phyloP scores from a whole-genome alignment of 2,888 invertebrate species.

The Dryococelus australis region DNA sequence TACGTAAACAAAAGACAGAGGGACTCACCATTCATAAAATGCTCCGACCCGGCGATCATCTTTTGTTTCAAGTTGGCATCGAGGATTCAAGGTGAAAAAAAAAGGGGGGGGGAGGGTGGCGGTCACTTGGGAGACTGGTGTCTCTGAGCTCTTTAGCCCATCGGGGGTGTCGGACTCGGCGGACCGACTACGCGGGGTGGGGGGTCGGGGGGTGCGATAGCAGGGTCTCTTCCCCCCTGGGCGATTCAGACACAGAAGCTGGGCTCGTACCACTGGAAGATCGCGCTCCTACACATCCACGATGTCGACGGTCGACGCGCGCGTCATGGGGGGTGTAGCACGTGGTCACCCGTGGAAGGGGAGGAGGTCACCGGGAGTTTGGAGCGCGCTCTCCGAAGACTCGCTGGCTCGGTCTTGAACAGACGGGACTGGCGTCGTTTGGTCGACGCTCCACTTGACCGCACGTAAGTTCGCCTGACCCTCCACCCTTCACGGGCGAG shows the following conservation, averaged over 20 bases:
- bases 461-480: too few species aligned
- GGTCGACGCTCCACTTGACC: too few species aligned
- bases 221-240: background rate
- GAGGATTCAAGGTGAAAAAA: background rate
- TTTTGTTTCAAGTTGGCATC: slow-evolving; percentile 20
- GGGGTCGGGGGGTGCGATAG: too few species aligned
- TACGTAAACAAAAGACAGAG: background rate
- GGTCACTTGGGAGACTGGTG: background rate
- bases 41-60: slow-evolving; percentile 39
- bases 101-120: background rate
- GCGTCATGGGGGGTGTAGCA: too few species aligned
- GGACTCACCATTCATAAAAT: slow-evolving; percentile 40
- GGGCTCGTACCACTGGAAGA: slow-evolving; percentile 16
- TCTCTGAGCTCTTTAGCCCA: slow-evolving; percentile 20
- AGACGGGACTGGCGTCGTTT: too few species aligned
- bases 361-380: background rate
- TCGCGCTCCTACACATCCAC: slow-evolving; percentile 13
- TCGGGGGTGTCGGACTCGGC: background rate
- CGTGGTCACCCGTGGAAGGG: background rate
- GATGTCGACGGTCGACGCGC: too few species aligned
- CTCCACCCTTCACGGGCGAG: too few species aligned
- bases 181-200: too few species aligned
- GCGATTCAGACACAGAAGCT: slow-evolving; percentile 18
- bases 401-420: too few species aligned
- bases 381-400: background rate